A percentile compares a stretch with the other conserved stretches of the same genome.
Evolutionary conservation across 2,113 vertebrate species (phyloP).

Genomic region (Dicrurus megarhynchus): DNA sequence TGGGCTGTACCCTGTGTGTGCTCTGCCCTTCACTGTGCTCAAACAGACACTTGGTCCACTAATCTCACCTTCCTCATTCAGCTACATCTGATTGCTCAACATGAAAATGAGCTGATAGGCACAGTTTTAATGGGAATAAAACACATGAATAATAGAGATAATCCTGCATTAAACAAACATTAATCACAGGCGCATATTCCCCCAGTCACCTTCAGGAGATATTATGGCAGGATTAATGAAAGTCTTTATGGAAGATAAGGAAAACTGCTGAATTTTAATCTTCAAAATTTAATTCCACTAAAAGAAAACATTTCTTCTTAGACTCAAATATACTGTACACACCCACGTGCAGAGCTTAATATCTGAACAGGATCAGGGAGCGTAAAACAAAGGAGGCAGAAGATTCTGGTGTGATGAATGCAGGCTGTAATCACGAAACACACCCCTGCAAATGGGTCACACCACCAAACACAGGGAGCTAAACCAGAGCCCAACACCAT

Average conservation of each 20-base stretch:
- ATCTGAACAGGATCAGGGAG: constrained; percentile 18
- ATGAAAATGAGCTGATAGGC: constrained; percentile 47
- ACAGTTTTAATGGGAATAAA: constrained; percentile 65
- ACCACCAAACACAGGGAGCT: background rate
- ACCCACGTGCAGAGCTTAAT: constrained; percentile 17
- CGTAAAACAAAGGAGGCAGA: background rate
- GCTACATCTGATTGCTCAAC: constrained; percentile 45
- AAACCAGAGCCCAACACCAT: background rate
- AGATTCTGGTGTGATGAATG: constrained; percentile 7
- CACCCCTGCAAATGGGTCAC: background rate
- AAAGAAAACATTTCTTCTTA: constrained; percentile 27
- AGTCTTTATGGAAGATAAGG: constrained; percentile 51
- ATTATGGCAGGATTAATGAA: constrained; percentile 61
- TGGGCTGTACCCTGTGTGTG: background rate
- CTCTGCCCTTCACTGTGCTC: background rate
- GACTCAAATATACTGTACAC: background rate
- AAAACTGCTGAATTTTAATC: constrained; percentile 65
- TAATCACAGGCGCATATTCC: constrained; percentile 59
- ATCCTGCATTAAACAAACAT: constrained; percentile 69
- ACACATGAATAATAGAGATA: constrained; percentile 61
- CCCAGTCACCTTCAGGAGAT: constrained; percentile 56
- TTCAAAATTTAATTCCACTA: constrained; percentile 48
- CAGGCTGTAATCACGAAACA: background rate
- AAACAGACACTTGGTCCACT: constrained; percentile 8
- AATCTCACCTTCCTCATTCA: constrained; percentile 32